Base-by-base conservation (phyloP, 1,140 invertebrate genomes). In the Neodiprion virginianus region DNA sequence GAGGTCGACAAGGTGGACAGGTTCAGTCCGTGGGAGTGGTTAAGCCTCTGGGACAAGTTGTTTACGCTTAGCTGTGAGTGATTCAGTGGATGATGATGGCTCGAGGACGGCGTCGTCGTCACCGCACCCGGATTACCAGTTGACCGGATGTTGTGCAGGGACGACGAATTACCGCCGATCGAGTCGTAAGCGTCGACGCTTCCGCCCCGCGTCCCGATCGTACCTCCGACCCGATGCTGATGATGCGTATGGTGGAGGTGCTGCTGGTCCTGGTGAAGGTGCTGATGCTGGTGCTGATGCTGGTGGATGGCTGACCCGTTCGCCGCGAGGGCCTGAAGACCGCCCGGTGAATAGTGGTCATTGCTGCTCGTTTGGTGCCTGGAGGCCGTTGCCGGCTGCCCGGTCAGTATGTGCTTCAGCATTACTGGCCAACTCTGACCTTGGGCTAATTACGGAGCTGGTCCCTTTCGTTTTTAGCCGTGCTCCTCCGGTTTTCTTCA, bases 1-100 rank as follows among this genome's bases (percentile, higher is more conserved):
- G 93, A 93, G 10, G 88, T 89, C 72, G 88, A 91, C 40, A 94
- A 85, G 4, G 93, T 92, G 48, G 93, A 93, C 21, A 94, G 90
- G 85, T 94, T 94, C 61, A 94, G 88, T 7, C 91, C 90, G 73
- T 92, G 90, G 72, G 85, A 86, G 66, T 89, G 84, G 67, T 86
- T 87, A 40, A 88, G 67, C 11, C n/a, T 12, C 66, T 88, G 86
- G 2, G 85, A 87, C 7, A 88, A 76, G 72, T 88, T 88, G 76
- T 88, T 88, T 11, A 88, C 85, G 77, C 87, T 88, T 17, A 87
- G 77, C 72, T 89, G 87, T 7, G 87, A 87, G 53, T 88, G 87
- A 72, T 87, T 88, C 14, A 88, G 71, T 8, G 86, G 83, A 53
- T 87, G 83, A 0, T 77, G 78, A 65, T 86, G 84, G 1, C 79